Conservation (phyloP, 2,797 vertebrate species). For the Enteromius fasciolatus region DNA sequence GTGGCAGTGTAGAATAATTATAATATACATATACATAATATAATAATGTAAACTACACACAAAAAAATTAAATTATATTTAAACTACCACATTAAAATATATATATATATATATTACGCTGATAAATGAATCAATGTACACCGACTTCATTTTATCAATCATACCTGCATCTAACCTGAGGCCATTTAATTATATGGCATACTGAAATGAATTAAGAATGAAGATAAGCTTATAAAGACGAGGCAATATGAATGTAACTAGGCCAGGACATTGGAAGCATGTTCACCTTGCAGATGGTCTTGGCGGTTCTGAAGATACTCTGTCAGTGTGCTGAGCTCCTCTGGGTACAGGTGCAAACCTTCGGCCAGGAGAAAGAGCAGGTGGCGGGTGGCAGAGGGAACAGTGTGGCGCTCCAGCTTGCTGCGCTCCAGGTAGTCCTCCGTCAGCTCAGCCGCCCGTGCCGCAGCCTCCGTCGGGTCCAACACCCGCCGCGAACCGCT, state of each 20-base stretch:
- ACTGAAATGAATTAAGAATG: background rate
- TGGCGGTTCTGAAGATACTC: slow-evolving; percentile 74
- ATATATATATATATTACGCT: no score
- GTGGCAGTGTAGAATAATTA: no score
- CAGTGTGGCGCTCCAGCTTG: slow-evolving; percentile 69
- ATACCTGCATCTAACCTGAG: background rate
- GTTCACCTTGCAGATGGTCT: slow-evolving; percentile 75
- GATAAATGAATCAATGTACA: background rate
- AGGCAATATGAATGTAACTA: background rate
- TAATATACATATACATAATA: no score
- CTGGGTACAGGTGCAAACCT: slow-evolving; percentile 75
- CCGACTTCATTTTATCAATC: background rate
- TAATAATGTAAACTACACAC: no score
- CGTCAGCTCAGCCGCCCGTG: slow-evolving; percentile 76
- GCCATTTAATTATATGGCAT: background rate
- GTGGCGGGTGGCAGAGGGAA: slow-evolving; percentile 72
- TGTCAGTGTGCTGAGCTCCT: slow-evolving; percentile 73
- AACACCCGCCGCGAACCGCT: slow-evolving; percentile 63
- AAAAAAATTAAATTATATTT: no score
- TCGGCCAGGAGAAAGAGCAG: slow-evolving; percentile 78
- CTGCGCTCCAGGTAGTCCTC: slow-evolving; percentile 78
- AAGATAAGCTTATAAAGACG: background rate
- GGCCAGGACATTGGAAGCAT: background rate
- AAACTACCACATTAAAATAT: no score
- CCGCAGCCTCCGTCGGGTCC: slow-evolving; percentile 73